Percentiles rank a stretch among this genome's conserved stretches.
Evolutionary conservation across 2,797 vertebrate species (phyloP).

Genomic region (Pempheris klunzingeri): DNA sequence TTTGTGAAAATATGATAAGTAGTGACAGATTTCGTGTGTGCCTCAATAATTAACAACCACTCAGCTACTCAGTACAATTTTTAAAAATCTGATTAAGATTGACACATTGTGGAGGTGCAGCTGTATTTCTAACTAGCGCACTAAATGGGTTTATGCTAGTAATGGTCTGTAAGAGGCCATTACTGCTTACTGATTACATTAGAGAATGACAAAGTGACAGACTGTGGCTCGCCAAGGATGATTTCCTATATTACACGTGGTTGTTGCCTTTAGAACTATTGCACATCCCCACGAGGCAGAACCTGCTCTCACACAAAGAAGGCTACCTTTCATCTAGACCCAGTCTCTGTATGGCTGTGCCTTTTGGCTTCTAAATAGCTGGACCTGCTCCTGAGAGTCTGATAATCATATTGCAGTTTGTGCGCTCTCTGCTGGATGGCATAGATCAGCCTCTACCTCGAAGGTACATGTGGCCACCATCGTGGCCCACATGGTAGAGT

Average conservation of each 20-base stretch:
- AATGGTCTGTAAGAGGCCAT: conserved; percentile 2
- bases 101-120: neutral
- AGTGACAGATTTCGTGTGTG: neutral
- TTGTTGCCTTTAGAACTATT: conserved; percentile 44
- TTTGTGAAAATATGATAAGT: neutral
- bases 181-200: conserved; percentile 41
- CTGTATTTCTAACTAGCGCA: conserved; percentile 13
- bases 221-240: conserved; percentile 11
- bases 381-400: conserved; percentile 56
- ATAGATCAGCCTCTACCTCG: conserved; percentile 54
- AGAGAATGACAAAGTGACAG: conserved; percentile 26
- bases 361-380: conserved; percentile 60
- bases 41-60: conserved; percentile 2
- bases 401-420: conserved; percentile 65
- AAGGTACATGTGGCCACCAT: conserved; percentile 65
- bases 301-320: conserved; percentile 36
- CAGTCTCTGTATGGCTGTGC: conserved; percentile 29
- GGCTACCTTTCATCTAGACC: conserved; percentile 50
- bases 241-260: conserved; percentile 25
- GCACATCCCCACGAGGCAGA: conserved; percentile 29
- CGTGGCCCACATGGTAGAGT: conserved; percentile 48
- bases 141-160: conserved; percentile 18
- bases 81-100: neutral
- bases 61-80: neutral
- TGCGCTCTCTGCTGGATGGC: conserved; percentile 56